These are phyloP conservation scores for Eupristina koningsbergeri DNA, from an alignment of 1,140 invertebrate genomes.

Conservation along the genomic window DNA sequence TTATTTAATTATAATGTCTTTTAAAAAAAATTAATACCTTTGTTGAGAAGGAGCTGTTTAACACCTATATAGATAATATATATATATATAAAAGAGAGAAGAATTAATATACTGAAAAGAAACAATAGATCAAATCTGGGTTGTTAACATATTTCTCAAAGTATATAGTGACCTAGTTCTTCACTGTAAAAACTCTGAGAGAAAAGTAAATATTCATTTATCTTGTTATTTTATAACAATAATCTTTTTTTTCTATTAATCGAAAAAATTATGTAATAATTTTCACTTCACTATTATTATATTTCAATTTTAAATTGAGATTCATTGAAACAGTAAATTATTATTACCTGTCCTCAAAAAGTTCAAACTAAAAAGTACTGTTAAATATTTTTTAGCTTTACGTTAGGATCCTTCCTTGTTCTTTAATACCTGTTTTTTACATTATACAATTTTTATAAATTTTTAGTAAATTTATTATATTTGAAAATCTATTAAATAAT, in stretches of 20 bases:
- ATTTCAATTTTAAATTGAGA: background rate
- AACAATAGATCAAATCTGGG: background rate
- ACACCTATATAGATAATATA: too few relatives aligned
- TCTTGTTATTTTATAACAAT: background rate
- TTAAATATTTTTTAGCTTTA: too few relatives aligned
- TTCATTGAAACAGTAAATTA: background rate
- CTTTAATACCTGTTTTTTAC: too few relatives aligned
- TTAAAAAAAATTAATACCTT: background rate
- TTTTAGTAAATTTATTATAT: too few relatives aligned
- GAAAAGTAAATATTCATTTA: background rate
- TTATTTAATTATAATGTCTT: background rate
- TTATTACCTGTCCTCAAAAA: background rate
- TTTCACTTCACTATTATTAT: background rate
- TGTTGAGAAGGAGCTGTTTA: background rate
- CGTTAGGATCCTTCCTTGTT: too few relatives aligned
- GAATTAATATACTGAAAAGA: background rate
- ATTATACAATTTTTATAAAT: too few relatives aligned
- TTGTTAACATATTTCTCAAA: background rate
- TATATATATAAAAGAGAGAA: background rate
- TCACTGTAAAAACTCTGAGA: background rate
- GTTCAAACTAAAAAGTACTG: background rate
- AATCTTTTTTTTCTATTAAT: background rate
- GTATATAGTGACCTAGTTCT: background rate
- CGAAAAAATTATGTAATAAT: background rate
- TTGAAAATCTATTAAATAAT: too few relatives aligned